phyloP scores from a whole-genome alignment of 2,797 vertebrate species.

The Thunnus albacares region DNA sequence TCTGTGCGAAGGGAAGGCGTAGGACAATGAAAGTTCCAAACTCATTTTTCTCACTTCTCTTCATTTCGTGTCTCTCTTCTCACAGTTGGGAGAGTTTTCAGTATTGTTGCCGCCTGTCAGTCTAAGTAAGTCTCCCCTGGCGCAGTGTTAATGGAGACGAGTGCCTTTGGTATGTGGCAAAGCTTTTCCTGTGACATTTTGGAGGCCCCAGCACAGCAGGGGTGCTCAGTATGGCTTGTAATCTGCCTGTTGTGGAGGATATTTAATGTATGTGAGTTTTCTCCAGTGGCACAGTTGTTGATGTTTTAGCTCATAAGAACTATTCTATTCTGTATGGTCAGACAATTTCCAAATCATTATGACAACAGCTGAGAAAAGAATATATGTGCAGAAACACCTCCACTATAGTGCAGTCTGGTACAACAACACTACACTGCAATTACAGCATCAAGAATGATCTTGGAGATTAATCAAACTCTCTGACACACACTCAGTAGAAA shows the following conservation, averaged over 20 bases:
- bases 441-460: not conserved
- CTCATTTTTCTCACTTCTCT: slow-evolving; percentile 90
- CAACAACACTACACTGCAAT: not conserved
- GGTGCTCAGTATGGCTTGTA: slow-evolving; percentile 66
- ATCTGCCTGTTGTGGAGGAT: slow-evolving; percentile 69
- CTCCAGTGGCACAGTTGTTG: slow-evolving; percentile 45
- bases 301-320: slow-evolving; percentile 54
- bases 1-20: slow-evolving; percentile 86
- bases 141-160: slow-evolving; percentile 76
- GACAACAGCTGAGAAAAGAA: not conserved
- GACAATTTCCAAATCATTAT: not conserved
- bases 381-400: not conserved
- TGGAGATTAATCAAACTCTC: not conserved
- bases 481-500: not conserved
- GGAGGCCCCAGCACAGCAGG: slow-evolving; percentile 69
- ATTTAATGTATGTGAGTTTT: slow-evolving; percentile 62
- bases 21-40: slow-evolving; percentile 90
- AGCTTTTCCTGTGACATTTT: slow-evolving; percentile 79
- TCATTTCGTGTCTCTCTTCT: slow-evolving; percentile 75
- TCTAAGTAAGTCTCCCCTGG: slow-evolving; percentile 75
- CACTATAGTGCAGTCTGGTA: not conserved
- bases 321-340: not conserved
- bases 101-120: slow-evolving; percentile 78
- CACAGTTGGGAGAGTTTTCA: slow-evolving; percentile 77
- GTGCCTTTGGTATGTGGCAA: slow-evolving; percentile 80